Percentiles rank a stretch among this genome's conserved stretches.
These are phyloP conservation scores for Anarrhichthys ocellatus DNA, from an alignment of 2,113 vertebrate species.

Conservation along the genomic window DNA sequence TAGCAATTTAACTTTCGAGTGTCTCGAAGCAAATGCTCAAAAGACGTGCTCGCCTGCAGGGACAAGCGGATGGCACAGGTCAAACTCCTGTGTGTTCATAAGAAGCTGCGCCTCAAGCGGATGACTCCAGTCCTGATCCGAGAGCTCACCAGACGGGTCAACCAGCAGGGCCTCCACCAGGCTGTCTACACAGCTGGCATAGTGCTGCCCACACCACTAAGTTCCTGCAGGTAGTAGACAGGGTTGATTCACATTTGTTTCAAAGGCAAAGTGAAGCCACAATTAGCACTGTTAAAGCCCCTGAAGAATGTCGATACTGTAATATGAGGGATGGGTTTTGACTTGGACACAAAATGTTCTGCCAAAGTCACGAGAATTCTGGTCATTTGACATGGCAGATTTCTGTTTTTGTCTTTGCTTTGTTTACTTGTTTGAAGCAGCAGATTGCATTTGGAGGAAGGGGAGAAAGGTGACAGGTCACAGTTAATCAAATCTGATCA, in stretches of 20 bases:
- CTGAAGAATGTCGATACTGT: neutral
- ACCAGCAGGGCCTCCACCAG: slow-evolving; percentile 90
- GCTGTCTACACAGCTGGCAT: slow-evolving; percentile 90
- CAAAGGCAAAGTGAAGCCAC: neutral
- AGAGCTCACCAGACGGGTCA: slow-evolving; percentile 92
- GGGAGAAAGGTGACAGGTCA: neutral
- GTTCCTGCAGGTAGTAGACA: slow-evolving; percentile 89
- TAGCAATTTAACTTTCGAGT: slow-evolving; percentile 13
- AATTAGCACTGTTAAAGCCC: neutral
- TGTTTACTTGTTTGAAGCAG: neutral
- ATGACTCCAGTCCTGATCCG: slow-evolving; percentile 95
- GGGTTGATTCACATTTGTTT: neutral
- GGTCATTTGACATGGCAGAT: neutral
- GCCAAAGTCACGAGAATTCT: neutral
- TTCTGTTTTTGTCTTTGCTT: neutral
- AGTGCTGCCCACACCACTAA: slow-evolving; percentile 92
- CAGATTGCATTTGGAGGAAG: neutral
- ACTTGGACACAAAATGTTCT: neutral
- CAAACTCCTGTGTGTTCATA: slow-evolving; percentile 96
- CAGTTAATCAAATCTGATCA: neutral
- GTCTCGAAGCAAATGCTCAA: slow-evolving; percentile 26
- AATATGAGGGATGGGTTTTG: neutral
- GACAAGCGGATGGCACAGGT: slow-evolving; percentile 95
- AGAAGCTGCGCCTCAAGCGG: slow-evolving; percentile 94
- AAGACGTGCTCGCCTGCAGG: slow-evolving; percentile 74